These are phyloP conservation scores for Lepidurus packardi DNA, from an alignment of 1,140 invertebrate genomes.

Conservation along the genomic window DNA sequence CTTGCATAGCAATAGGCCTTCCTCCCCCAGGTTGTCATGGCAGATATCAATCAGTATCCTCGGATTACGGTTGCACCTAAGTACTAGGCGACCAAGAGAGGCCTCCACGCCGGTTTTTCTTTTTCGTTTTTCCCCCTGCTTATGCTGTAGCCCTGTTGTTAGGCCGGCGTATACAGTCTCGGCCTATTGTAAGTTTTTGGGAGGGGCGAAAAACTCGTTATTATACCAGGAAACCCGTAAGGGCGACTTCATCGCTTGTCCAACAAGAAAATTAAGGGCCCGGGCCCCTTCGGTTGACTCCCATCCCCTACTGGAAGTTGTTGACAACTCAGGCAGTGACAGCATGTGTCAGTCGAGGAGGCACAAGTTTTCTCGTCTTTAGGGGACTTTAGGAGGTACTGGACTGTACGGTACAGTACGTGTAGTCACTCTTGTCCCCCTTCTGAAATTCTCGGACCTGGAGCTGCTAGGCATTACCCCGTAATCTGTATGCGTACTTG, in stretches of 20 bases:
- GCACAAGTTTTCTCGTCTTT: neutral
- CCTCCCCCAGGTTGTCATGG: neutral
- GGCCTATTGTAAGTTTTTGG: neutral
- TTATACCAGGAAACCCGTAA: neutral
- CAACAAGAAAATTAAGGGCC: slow-evolving; percentile 15
- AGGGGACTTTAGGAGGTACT: too few species aligned
- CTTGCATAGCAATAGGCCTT: neutral
- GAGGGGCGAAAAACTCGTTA: neutral
- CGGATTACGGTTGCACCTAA: slow-evolving; percentile 9
- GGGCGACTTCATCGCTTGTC: neutral
- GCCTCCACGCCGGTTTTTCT: neutral
- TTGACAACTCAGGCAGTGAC: slow-evolving; percentile 11
- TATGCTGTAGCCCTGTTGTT: neutral
- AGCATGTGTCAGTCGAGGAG: neutral
- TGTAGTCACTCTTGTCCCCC: too few species aligned
- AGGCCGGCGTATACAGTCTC: neutral
- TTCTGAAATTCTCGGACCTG: neutral
- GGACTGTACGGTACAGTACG: too few species aligned
- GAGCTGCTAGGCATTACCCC: neutral
- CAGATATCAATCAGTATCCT: slow-evolving; percentile 2
- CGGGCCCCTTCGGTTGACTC: neutral
- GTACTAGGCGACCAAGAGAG: slow-evolving; percentile 3
- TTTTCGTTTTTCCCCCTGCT: neutral
- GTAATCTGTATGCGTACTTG: neutral
- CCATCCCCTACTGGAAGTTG: neutral